Base-by-base conservation (phyloP, 1,140 invertebrate species). In the Bombus breviceps region DNA sequence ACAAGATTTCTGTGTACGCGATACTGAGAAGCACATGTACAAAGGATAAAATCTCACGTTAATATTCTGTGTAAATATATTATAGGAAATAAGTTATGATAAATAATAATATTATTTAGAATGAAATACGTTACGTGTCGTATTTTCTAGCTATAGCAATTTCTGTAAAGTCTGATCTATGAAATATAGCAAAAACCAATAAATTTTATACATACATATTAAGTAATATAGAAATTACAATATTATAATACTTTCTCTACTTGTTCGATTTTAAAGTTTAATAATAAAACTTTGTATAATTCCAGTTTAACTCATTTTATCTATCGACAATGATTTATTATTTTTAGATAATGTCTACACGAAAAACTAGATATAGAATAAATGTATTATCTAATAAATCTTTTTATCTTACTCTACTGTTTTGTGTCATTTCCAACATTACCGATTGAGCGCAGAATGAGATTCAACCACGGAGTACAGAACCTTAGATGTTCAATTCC, bases 31-130 rank as follows among this genome's bases (percentile, higher is more conserved):
- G n/a, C 18, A 39, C 12, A 32, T 81, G 68, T 73, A 81, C 47
- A 81, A 41, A 81, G 28, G 3, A 62, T 39, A 41, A 9, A 81
- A 62, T 32, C 1, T 81, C 0, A 8, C 4, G 13, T 18, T 25
- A 25, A 81, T 41, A 25, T 57, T 41, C 4, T 18, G 9, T 72
- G 68, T 72, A 81, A 81, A 72, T 81, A 81, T 43, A 39, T 25
- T 41, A 10, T 32, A 72, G 9, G n/a, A 57, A 72, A 22, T 71
- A 72, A 71, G 41, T 72, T 81, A 59, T 39, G 22, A 15, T 25
- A 18, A 57, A 47, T 57, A 69, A 53, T 47, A 15, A n/a, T 28
- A 32, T 53, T 13, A 47, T 25, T 47, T 79, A 25, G 28, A 78
- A 32, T 64, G 3, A 69, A 25, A 22, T 53, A 41, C 4, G 28